Conservation (phyloP, 2,113 vertebrate species). For the Enhydra lutris region DNA sequence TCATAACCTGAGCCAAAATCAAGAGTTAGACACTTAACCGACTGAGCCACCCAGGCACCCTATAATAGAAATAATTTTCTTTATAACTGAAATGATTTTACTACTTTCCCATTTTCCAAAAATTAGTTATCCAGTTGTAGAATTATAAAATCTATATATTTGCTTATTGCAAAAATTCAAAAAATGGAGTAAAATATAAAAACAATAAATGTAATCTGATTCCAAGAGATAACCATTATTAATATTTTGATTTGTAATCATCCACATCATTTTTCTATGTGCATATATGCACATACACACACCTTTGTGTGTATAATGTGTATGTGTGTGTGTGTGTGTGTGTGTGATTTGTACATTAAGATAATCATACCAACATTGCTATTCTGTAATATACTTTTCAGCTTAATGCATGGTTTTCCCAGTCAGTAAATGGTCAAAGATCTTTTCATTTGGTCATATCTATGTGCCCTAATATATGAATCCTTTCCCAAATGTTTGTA, state of each 20-base stretch:
- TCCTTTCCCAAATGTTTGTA: background rate
- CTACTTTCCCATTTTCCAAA: background rate
- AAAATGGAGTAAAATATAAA: background rate
- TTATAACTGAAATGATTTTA: background rate
- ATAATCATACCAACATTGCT: background rate
- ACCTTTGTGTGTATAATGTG: background rate
- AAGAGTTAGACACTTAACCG: background rate
- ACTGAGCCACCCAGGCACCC: background rate
- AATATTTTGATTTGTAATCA: background rate
- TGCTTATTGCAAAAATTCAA: background rate
- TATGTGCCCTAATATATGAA: background rate
- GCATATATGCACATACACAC: background rate
- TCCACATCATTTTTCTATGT: background rate
- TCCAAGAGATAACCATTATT: background rate
- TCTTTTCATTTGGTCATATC: background rate
- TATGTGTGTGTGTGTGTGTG: background rate
- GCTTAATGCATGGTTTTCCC: background rate
- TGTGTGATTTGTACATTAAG: background rate
- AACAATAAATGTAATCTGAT: background rate
- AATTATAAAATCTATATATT: background rate
- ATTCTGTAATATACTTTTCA: background rate
- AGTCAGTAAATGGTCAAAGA: background rate
- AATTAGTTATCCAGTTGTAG: background rate
- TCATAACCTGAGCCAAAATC: background rate
- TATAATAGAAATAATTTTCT: background rate